Evolutionary conservation across 53 echinoderm and acorn worm species (phyloP), one percentile per base, ranked within the genome.

Genomic region (Pentamera pediparva): DNA sequence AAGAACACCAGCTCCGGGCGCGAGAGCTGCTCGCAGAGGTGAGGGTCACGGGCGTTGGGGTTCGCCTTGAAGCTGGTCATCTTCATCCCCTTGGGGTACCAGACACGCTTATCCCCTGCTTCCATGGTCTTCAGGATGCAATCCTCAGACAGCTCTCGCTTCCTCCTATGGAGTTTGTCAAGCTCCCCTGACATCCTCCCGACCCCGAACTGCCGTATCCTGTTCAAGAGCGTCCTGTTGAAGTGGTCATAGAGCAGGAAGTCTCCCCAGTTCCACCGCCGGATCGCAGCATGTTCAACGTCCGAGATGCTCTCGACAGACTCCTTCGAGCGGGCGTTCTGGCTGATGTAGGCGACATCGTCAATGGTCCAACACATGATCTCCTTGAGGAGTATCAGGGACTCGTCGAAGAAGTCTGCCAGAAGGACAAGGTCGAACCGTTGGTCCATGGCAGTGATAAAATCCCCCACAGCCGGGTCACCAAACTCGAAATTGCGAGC

Each of bases 371-470:
- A 94, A 37, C 94, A 94, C 17, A 94, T 37, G 27, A 82, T 49
- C 18, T 94, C 90, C 37, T 87, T 94, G 12, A 94, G 75, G 7
- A 94, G 85, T 35, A 94, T 90, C 50, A 94, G 72, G 0, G 94
- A 94, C 53, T 94, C 94, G 37, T 87, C 82, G 75, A 94, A 94
- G 45, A 84, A 75, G 41, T 94, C 94, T 11, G 94, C 90, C 5
- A 94, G 81, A 22, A 90, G 70, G 18, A 94, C 87, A 0, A 93
- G 54, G 19, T 87, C 79, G 21, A 90, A 90, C 53, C 70, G 70
- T 2, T 32, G 21, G 65, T 70, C 82, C 2, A 90, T 56, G 33
- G 59, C 64, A 10, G 73, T 20, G 48, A 94, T 90, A 28, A 67
- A 29, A 6, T 63, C 22, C 0, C 28, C 61, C 5, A 93, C 78